A percentile compares a stretch with the other conserved stretches of the same genome.
Evolutionary conservation across 2,113 vertebrate genomes (phyloP).

Genomic region (Hemibagrus wyckioides): DNA sequence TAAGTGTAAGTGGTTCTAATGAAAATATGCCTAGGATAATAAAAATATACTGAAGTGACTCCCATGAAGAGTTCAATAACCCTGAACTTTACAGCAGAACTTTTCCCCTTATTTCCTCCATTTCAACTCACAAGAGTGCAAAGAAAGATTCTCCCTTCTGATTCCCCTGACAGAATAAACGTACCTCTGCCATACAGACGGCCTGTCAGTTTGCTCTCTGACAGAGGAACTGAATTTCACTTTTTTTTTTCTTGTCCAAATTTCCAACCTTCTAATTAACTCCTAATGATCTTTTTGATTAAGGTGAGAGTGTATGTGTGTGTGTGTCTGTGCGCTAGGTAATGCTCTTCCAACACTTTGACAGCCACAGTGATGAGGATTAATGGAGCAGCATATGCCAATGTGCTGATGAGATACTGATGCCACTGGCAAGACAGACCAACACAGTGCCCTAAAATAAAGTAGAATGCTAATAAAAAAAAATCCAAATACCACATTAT

Average conservation of each 20-base stretch:
- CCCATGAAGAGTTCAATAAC: not conserved
- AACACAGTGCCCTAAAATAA: conserved; percentile 11
- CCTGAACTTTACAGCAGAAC: not conserved
- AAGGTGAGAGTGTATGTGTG: conserved; percentile 42
- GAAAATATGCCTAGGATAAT: not conserved
- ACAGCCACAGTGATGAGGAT: conserved; percentile 60
- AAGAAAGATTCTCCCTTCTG: not conserved
- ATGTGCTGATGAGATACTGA: conserved; percentile 45
- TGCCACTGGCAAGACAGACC: conserved; percentile 38
- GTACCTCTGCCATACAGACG: conserved; percentile 21
- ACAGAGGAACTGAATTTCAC: conserved; percentile 44
- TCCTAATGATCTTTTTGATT: conserved; percentile 60
- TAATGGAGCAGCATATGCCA: conserved; percentile 54
- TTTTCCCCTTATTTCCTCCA: not conserved
- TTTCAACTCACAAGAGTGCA: too few relatives aligned
- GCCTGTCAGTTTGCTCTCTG: conserved; percentile 49
- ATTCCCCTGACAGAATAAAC: conserved; percentile 12
- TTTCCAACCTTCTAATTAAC: conserved; percentile 62
- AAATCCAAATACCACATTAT: not conserved
- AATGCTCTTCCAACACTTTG: conserved; percentile 44
- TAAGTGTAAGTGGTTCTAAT: not conserved
- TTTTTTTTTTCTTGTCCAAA: conserved; percentile 51
- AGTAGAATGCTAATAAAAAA: not conserved
- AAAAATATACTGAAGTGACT: too few relatives aligned
- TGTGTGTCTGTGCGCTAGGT: conserved; percentile 23